Percentiles rank a stretch among this genome's conserved stretches.
These are phyloP conservation scores for Trissolcus japonicus DNA, from an alignment of 2,888 invertebrate species.

Conservation along the genomic window DNA sequence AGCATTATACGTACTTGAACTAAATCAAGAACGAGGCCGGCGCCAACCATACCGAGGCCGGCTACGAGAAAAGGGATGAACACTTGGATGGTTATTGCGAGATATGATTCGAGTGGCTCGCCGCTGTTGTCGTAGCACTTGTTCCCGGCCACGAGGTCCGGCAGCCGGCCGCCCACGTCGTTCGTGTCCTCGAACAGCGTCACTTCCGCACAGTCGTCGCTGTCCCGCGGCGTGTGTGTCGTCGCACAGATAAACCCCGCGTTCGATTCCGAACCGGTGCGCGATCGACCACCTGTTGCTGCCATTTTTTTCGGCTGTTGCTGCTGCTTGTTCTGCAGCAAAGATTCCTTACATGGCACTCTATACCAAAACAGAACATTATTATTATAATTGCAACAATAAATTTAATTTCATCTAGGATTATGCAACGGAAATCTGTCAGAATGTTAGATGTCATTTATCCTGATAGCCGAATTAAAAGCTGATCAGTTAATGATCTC, in stretches of 20 bases:
- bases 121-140: constrained; percentile 75
- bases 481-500: too few species aligned
- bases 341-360: constrained; percentile 73
- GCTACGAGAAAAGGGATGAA: constrained; percentile 85
- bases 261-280: constrained; percentile 70
- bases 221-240: constrained; percentile 40
- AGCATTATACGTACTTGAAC: constrained; percentile 80
- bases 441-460: too few species aligned
- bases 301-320: constrained; percentile 72
- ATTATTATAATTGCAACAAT: background rate
- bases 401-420: too few species aligned
- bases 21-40: constrained; percentile 84
- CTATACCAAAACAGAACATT: constrained; percentile 59
- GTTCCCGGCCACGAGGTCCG: constrained; percentile 79
- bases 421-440: too few species aligned
- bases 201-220: constrained; percentile 65
- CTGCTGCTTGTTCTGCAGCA: constrained; percentile 65
- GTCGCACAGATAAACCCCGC: constrained; percentile 56
- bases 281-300: constrained; percentile 70
- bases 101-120: constrained; percentile 79
- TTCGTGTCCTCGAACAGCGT: constrained; percentile 67
- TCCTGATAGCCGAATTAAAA: too few species aligned
- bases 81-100: constrained; percentile 82
- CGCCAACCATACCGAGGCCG: constrained; percentile 87
- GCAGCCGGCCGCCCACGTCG: constrained; percentile 77